Base-by-base conservation (phyloP, 2,797 vertebrate genomes). In the Cirrhinus mrigala region DNA sequence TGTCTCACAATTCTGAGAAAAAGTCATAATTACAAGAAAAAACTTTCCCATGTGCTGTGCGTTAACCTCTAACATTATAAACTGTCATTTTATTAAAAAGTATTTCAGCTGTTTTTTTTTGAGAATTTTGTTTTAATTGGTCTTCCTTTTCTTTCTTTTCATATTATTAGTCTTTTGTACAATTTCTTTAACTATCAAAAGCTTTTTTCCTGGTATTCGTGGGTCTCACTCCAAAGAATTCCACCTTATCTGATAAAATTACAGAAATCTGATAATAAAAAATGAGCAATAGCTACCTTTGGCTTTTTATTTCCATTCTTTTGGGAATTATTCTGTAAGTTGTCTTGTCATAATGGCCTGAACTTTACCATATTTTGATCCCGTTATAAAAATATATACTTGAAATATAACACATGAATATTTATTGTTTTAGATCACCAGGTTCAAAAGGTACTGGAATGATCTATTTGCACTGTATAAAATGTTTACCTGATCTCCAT, bases 401-500 rank as follows among this genome's bases (percentile, higher is more conserved):
- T n/a, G 8, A 80, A 80, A n/a, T 40, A 70, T 16, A 81, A 54
- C 2, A 37, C 29, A 11, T 52, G 9, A 1, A 18, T 18, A 52
- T 75, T 29, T 75, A 20, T 70, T 40, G 37, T 27, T 54, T 40
- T 56, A 73, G 46, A 50, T 73, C 46, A 48, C 14, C 27, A 29
- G 24, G 22, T 54, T 54, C n/a, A 29, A 20, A 79, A 50, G 56
- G 33, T 12, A 40, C 64, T 44, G 15, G 22, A 56, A 40, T 40
- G 50, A 70, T 68, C 62, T 22, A 40, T 29, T 27, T 56, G 24
- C 24, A 24, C 3, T 22, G 29, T 73, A 29, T 66, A 60, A 27
- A 56, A 6, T 54, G 7, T 40, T 85, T 92, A 99, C 98, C 96
- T 98, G 97, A 92, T 95, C 96, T 78, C 95, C 94, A 90, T 96